A percentile compares a stretch with the other conserved stretches of the same genome.
Conservation (phyloP, 2,113 vertebrate genomes). For the Chunga burmeisteri region DNA sequence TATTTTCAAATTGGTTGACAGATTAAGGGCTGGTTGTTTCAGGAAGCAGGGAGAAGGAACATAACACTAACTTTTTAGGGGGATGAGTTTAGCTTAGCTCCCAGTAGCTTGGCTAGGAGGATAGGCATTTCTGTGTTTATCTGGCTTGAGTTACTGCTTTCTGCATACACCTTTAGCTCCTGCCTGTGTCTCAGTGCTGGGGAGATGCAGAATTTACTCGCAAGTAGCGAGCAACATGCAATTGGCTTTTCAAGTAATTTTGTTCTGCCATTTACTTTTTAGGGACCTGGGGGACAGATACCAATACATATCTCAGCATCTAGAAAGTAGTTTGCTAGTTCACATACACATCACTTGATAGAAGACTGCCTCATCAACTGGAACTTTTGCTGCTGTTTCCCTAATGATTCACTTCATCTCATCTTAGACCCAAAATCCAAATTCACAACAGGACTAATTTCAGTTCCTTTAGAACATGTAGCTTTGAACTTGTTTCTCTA, state of each 20-base stretch:
- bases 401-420: neutral
- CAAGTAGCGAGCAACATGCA: neutral
- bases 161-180: neutral
- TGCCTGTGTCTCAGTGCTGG: neutral
- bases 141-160: neutral
- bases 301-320: neutral
- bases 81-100: neutral
- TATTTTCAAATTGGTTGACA: neutral
- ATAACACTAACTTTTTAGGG: fast-evolving
- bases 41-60: neutral
- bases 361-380: neutral
- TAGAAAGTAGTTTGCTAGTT: neutral
- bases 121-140: neutral
- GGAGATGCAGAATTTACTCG: neutral
- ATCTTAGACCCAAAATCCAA: neutral
- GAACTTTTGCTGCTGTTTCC: neutral
- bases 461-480: neutral
- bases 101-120: neutral
- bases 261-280: neutral
- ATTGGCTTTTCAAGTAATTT: neutral
- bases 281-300: neutral
- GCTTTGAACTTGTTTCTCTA: neutral
- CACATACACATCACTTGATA: neutral
- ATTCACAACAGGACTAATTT: neutral
- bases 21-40: neutral